Percentiles rank a stretch among this genome's conserved stretches.
These are phyloP conservation scores for Lasaia peninsularis DNA, from an alignment of 1,140 invertebrate genomes.

Conservation along the genomic window DNA sequence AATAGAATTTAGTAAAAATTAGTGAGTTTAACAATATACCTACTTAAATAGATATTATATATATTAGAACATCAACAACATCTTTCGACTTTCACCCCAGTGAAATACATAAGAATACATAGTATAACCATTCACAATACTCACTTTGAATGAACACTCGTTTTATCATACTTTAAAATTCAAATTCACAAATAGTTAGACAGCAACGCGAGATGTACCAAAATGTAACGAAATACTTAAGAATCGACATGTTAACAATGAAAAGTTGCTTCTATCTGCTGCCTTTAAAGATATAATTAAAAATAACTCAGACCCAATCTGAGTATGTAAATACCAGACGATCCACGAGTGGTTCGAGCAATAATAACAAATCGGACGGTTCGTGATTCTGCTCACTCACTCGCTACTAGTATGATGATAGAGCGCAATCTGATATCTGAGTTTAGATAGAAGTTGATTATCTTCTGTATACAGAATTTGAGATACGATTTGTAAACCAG, in stretches of 20 bases:
- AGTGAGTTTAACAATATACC: constrained; percentile 73
- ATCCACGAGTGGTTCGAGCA: no score
- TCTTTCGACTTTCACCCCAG: constrained; percentile 64
- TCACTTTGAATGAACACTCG: constrained; percentile 58
- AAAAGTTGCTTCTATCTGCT: constrained; percentile 10
- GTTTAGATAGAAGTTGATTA: no score
- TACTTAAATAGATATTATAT: constrained; percentile 51
- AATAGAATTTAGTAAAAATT: constrained; percentile 78
- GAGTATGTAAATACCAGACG: no score
- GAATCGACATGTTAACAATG: constrained; percentile 43
- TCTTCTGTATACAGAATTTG: no score
- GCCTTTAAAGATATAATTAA: no score
- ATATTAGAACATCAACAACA: constrained; percentile 74
- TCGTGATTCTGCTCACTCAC: neutral
- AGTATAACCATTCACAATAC: constrained; percentile 50
- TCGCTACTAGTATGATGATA: no score
- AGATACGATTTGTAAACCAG: no score
- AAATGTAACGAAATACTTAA: constrained; percentile 14
- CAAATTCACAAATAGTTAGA: constrained; percentile 43
- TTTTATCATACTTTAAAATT: constrained; percentile 32
- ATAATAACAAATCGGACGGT: no score
- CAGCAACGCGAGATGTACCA: constrained; percentile 37
- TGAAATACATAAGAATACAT: constrained; percentile 60
- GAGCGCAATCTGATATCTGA: no score
- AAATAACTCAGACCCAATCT: neutral